Percentiles rank a stretch among this genome's conserved stretches.
Evolutionary conservation across 2,797 vertebrate species (phyloP).

Genomic region (Spinibarbus caldwelli): DNA sequence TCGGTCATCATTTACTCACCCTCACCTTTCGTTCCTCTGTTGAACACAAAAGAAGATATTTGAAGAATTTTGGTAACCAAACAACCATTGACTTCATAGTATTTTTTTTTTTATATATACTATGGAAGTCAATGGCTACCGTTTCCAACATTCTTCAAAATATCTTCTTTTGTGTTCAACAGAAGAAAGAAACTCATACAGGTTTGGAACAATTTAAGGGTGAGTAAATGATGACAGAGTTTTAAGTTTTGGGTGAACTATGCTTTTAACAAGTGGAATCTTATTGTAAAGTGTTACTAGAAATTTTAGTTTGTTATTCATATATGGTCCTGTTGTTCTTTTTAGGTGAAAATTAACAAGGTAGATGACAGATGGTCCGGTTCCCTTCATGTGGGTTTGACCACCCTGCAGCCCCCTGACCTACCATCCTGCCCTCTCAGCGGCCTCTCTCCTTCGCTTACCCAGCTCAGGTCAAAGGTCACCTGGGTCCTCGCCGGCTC

Average conservation of each 20-base stretch:
- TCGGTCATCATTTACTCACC: neutral
- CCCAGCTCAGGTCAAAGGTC: slow-evolving; percentile 86
- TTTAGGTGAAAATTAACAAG: slow-evolving; percentile 88
- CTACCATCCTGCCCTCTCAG: slow-evolving; percentile 81
- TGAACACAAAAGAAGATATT: too few relatives aligned
- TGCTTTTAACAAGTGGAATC: too few relatives aligned
- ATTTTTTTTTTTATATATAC: neutral
- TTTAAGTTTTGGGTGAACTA: too few relatives aligned
- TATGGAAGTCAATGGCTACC: neutral
- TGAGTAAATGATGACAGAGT: neutral
- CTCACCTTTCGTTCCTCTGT: neutral
- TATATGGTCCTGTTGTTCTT: neutral
- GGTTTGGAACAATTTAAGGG: too few relatives aligned
- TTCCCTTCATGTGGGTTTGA: slow-evolving; percentile 87
- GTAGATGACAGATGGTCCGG: slow-evolving; percentile 91
- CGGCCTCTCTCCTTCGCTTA: slow-evolving; percentile 84
- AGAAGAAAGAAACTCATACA: neutral
- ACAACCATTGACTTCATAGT: too few relatives aligned
- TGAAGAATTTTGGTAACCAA: too few relatives aligned
- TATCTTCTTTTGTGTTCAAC: neutral
- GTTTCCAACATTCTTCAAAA: too few relatives aligned
- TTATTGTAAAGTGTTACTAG: neutral
- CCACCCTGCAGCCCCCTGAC: slow-evolving; percentile 84
- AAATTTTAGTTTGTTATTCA: neutral
- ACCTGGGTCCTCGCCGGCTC: slow-evolving; percentile 90